Percentiles rank a stretch among this genome's conserved stretches.
phyloP scores from a whole-genome alignment of 2,888 invertebrate species.

The Mesoligia furuncula region DNA sequence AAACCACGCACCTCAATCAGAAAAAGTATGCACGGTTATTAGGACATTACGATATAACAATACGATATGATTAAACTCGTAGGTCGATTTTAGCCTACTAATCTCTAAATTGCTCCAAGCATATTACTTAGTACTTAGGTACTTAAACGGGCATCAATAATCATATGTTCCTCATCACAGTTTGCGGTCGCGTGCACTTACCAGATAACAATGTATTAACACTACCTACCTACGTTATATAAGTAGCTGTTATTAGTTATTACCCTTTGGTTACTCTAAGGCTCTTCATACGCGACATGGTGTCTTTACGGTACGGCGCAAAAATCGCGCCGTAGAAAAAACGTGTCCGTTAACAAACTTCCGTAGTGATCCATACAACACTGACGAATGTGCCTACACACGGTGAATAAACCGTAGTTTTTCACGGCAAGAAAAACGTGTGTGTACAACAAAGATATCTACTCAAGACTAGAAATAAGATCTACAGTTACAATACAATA shows the following conservation, averaged over 20 bases:
- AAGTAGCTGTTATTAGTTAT: no score
- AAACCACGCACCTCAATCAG: neutral
- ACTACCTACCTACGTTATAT: no score
- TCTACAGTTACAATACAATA: neutral
- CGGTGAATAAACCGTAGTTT: no score
- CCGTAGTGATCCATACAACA: no score
- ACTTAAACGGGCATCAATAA: slow-evolving; percentile 40
- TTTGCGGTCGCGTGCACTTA: slow-evolving; percentile 31
- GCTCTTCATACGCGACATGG: no score
- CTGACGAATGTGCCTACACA: no score
- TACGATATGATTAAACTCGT: neutral
- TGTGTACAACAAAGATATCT: no score
- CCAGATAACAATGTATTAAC: slow-evolving; percentile 32
- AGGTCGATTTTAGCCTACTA: neutral
- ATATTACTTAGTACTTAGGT: neutral
- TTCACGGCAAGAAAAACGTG: no score
- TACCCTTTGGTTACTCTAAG: no score
- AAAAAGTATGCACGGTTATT: neutral
- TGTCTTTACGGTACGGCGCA: no score
- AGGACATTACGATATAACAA: neutral
- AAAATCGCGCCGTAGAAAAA: no score
- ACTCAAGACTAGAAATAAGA: neutral
- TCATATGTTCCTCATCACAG: slow-evolving; percentile 33
- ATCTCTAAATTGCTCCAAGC: neutral
- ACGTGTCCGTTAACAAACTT: no score